A percentile compares a stretch with the other conserved stretches of the same genome.
Conservation (phyloP, 2,888 invertebrate species). For the Heliconius erato region DNA sequence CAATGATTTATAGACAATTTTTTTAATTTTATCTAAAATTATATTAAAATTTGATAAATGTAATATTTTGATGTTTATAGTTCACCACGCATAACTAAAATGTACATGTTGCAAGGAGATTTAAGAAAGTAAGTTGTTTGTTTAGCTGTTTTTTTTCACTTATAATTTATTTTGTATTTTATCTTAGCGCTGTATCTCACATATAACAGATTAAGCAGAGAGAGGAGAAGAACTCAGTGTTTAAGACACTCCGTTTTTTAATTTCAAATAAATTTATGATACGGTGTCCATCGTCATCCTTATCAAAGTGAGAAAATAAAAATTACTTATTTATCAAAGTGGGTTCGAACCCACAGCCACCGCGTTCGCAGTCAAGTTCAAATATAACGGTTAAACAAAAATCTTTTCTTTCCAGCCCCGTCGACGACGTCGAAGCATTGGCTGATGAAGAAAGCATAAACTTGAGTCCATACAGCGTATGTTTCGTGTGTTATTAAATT, state of each 20-base stretch:
- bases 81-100: slow-evolving; percentile 46
- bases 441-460: not conserved
- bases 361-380: not conserved
- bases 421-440: not conserved
- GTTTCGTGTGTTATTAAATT: slow-evolving; percentile 31
- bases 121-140: slow-evolving; percentile 45
- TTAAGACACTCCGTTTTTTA: too few relatives aligned
- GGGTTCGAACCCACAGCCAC: not conserved
- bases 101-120: slow-evolving; percentile 48
- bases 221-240: too few relatives aligned
- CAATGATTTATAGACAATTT: not conserved
- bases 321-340: not conserved
- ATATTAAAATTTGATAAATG: not conserved
- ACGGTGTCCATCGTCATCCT: not conserved
- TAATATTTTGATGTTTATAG: slow-evolving; percentile 18
- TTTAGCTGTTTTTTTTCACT: not conserved
- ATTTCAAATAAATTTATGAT: too few relatives aligned
- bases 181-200: too few relatives aligned
- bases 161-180: not conserved
- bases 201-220: too few relatives aligned
- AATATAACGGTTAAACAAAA: not conserved
- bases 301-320: not conserved
- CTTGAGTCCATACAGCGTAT: slow-evolving; percentile 58
- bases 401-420: slow-evolving; percentile 1
- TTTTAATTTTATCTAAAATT: not conserved